Conservation (phyloP, 1,140 invertebrate species). For the Drepana arcuata region DNA sequence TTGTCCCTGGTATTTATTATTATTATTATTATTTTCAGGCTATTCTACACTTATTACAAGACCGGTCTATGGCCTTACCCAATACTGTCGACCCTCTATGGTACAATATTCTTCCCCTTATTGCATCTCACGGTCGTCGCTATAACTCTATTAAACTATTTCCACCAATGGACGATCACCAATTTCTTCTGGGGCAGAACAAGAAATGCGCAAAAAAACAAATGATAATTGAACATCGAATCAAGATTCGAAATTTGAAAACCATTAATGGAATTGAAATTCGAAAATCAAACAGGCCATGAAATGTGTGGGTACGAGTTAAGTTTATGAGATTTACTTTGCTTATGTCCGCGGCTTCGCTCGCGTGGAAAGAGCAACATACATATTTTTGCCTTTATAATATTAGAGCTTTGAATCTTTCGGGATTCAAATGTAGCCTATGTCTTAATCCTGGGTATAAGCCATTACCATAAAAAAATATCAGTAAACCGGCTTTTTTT, state of each 20-base stretch:
- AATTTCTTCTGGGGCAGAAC: slow-evolving; percentile 7
- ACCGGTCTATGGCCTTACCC: slow-evolving; percentile 34
- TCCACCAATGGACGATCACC: slow-evolving; percentile 21
- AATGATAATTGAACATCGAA: background rate
- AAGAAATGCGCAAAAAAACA: slow-evolving; percentile 2
- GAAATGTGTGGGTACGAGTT: too few species aligned
- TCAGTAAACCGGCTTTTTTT: too few species aligned
- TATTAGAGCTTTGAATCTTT: too few species aligned
- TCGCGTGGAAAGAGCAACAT: too few species aligned
- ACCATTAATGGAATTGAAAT: background rate
- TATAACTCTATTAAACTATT: slow-evolving; percentile 9
- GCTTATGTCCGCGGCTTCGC: too few species aligned
- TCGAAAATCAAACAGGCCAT: background rate
- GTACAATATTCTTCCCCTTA: slow-evolving; percentile 29
- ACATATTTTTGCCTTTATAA: too few species aligned
- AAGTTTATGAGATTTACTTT: too few species aligned
- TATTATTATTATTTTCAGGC: slow-evolving; percentile 25
- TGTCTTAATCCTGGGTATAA: too few species aligned
- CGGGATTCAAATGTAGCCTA: too few species aligned
- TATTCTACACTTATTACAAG: slow-evolving; percentile 18
- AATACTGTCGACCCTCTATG: slow-evolving; percentile 15
- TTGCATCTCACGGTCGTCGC: slow-evolving; percentile 3
- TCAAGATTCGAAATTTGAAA: background rate
- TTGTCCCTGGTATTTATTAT: too few species aligned
- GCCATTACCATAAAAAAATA: too few species aligned